phyloP scores from a whole-genome alignment of 1,140 invertebrate genomes.

The Acromyrmex echinatior region DNA sequence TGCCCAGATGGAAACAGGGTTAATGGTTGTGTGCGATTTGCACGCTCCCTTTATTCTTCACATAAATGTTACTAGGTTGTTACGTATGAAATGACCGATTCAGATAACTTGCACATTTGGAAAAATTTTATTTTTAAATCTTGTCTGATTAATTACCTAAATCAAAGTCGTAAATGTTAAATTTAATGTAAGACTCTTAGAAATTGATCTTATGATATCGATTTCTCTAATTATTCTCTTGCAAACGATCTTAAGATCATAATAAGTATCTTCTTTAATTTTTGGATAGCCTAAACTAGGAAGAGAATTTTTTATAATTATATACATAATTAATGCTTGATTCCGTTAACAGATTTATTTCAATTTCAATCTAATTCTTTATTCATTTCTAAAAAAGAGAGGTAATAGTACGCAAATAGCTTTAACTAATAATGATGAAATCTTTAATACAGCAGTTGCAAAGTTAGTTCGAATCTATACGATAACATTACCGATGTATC shows the following conservation, averaged over 20 bases:
- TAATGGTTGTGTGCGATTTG: conserved; percentile 56
- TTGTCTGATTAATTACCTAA: neutral
- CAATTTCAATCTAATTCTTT: neutral
- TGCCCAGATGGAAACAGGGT: conserved; percentile 44
- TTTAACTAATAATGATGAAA: conserved; percentile 18
- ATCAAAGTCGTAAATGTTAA: neutral
- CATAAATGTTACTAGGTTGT: conserved; percentile 15
- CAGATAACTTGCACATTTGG: neutral
- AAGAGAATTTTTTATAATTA: conserved; percentile 2
- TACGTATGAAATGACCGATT: conserved; percentile 27
- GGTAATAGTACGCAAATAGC: neutral
- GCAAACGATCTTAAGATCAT: neutral
- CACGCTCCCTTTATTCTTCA: conserved; percentile 39
- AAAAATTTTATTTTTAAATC: neutral
- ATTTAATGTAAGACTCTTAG: neutral
- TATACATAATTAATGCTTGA: neutral
- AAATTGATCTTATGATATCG: neutral
- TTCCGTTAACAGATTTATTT: neutral
- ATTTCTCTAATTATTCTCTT: neutral
- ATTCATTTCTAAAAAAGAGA: neutral
- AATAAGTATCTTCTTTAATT: neutral
- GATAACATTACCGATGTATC: neutral
- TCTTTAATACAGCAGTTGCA: neutral
- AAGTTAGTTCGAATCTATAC: neutral
- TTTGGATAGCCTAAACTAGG: neutral